A percentile compares a stretch with the other conserved stretches of the same genome.
These are phyloP conservation scores for Lucilia cuprina DNA, from an alignment of 1,140 invertebrate species.

Conservation along the genomic window DNA sequence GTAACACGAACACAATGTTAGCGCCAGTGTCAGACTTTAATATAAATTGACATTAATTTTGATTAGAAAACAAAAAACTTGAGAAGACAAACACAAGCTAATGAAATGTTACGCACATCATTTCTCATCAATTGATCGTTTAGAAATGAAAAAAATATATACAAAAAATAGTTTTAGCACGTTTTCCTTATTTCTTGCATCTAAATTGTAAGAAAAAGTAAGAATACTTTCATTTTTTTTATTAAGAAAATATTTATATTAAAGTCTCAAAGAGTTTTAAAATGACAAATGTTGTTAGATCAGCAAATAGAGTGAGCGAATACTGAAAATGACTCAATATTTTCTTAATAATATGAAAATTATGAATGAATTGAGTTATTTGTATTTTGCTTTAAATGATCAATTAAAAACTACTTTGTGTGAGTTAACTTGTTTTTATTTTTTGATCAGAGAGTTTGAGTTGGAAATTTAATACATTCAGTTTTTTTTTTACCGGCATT, in stretches of 20 bases:
- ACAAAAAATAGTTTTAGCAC: not conserved
- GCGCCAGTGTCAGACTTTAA: conserved; percentile 30
- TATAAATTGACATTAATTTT: conserved; percentile 34
- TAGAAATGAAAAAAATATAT: not conserved
- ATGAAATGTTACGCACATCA: too few species aligned
- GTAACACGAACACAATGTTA: conserved; percentile 30
- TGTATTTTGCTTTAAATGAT: not conserved
- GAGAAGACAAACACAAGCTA: not conserved
- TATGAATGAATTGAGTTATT: conserved; percentile 12
- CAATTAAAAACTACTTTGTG: not conserved
- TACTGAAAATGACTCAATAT: not conserved
- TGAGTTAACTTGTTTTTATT: not conserved
- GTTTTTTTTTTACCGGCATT: not conserved
- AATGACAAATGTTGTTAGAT: too few species aligned
- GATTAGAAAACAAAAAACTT: not conserved
- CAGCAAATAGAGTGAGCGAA: not conserved
- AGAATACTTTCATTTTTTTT: too few species aligned
- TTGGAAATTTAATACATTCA: not conserved
- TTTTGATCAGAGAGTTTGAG: not conserved
- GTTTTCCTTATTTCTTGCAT: not conserved
- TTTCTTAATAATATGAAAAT: not conserved
- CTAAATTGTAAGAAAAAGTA: too few species aligned
- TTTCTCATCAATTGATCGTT: too few species aligned
- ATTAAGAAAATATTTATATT: too few species aligned
- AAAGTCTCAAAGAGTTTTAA: too few species aligned